phyloP scores from a whole-genome alignment of 2,113 vertebrate genomes.

The Aspidoscelis tigris region DNA sequence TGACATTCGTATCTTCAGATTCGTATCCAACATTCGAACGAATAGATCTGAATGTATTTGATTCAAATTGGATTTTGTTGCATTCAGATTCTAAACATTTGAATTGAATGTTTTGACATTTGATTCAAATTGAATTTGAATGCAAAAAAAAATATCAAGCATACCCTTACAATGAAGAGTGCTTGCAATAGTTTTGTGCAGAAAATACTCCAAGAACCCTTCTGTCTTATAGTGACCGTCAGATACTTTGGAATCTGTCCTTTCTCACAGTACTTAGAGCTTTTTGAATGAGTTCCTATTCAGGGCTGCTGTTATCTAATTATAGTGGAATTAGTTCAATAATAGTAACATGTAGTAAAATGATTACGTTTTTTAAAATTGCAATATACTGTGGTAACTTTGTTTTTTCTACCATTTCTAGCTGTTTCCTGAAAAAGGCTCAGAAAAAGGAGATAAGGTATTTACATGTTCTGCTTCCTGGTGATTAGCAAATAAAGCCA shows the following conservation, averaged over 20 bases:
- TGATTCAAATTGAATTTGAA: no score
- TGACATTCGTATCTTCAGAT: no score
- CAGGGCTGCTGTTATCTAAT: background rate
- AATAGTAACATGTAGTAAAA: background rate
- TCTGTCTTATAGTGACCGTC: background rate
- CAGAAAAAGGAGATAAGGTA: slow-evolving; percentile 95
- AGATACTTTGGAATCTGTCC: background rate
- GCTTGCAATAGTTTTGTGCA: slow-evolving; percentile 2
- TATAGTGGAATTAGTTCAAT: background rate
- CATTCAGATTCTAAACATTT: no score
- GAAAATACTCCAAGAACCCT: background rate
- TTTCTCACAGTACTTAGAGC: background rate
- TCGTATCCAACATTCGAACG: no score
- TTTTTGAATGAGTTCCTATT: background rate
- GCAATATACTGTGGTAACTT: slow-evolving; percentile 6
- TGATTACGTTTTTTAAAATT: slow-evolving; percentile 5
- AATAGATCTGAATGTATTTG: no score
- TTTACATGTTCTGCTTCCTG: slow-evolving; percentile 34
- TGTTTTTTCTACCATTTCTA: slow-evolving; percentile 69
- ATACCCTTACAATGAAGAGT: background rate
- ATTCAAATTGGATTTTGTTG: no score
- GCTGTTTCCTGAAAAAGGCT: slow-evolving; percentile 96
- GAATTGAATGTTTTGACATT: no score
- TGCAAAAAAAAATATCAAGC: no score
- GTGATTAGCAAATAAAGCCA: slow-evolving; percentile 1